phyloP scores from a whole-genome alignment of 1,140 invertebrate genomes.

The Drosophila watanabei region DNA sequence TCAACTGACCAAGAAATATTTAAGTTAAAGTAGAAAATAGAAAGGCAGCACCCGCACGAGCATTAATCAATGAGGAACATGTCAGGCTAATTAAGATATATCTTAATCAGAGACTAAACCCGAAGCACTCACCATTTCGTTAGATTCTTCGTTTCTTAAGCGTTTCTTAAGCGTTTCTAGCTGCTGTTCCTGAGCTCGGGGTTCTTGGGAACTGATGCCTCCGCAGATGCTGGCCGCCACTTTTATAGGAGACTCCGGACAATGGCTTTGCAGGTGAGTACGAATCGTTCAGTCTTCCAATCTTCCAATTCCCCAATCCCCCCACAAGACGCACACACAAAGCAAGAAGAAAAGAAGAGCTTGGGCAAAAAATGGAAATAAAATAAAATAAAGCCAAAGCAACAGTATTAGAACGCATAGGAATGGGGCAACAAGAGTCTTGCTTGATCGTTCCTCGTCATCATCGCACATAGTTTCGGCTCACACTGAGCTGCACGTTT shows the following conservation, averaged over 20 bases:
- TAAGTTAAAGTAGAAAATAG: background rate
- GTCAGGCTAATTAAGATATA: background rate
- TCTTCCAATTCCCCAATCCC: constrained; percentile 7
- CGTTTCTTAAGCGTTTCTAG: constrained; percentile 17
- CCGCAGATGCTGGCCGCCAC: constrained; percentile 31
- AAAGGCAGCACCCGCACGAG: background rate
- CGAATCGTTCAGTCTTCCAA: constrained; percentile 27
- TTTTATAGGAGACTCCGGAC: constrained; percentile 65
- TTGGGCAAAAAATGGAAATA: constrained; percentile 19
- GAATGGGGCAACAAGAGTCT: constrained; percentile 35
- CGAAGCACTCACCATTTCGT: constrained; percentile 46
- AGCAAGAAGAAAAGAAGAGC: constrained; percentile 18
- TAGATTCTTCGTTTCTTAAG: background rate
- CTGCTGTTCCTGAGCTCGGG: constrained; percentile 34
- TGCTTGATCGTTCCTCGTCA: constrained; percentile 9
- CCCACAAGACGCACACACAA: constrained; percentile 30
- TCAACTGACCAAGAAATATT: background rate
- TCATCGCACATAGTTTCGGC: constrained; percentile 9
- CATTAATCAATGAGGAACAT: background rate
- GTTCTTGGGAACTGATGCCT: constrained; percentile 51
- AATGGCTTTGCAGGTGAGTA: constrained; percentile 53
- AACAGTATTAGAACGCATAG: constrained; percentile 60
- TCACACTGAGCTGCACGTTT: constrained; percentile 16
- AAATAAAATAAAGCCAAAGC: constrained; percentile 20
- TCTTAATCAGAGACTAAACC: background rate